These are phyloP conservation scores for Tolmerus cingulatus DNA, from an alignment of 2,888 invertebrate species.

Conservation along the genomic window DNA sequence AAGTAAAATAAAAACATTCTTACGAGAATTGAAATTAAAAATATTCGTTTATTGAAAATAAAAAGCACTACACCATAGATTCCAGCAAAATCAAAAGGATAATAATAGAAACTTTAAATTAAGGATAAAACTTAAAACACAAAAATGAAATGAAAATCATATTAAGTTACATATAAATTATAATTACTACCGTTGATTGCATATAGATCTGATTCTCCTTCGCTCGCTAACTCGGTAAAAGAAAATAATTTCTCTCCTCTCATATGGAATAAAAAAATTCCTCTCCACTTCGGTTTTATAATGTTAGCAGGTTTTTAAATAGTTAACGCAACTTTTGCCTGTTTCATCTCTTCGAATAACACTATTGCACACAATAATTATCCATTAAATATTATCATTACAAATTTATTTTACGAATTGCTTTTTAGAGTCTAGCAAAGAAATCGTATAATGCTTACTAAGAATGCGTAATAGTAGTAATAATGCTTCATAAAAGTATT, in stretches of 20 bases:
- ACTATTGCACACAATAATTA: slow-evolving; percentile 48
- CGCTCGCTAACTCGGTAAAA: slow-evolving; percentile 6
- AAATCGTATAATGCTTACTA: not conserved
- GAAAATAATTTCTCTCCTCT: slow-evolving; percentile 29
- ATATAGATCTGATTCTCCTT: not conserved
- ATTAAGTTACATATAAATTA: slow-evolving; percentile 16
- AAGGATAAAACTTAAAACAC: slow-evolving; percentile 34
- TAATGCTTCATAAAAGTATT: not conserved
- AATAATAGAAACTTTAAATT: slow-evolving; percentile 28
- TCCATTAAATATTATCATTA: slow-evolving; percentile 41
- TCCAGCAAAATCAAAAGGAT: slow-evolving; percentile 30
- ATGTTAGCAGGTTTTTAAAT: not conserved
- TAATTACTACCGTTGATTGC: not conserved
- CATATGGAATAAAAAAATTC: not conserved
- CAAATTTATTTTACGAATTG: not conserved
- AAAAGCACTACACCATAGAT: slow-evolving; percentile 35
- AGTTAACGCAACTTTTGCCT: not conserved
- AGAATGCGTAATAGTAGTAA: not conserved
- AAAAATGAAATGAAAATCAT: slow-evolving; percentile 23
- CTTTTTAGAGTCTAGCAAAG: not conserved
- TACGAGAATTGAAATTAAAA: slow-evolving; percentile 27
- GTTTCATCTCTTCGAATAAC: slow-evolving; percentile 33
- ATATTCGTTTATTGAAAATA: slow-evolving; percentile 42
- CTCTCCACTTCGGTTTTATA: not conserved
- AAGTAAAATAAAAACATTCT: slow-evolving; percentile 35